Percentiles rank a stretch among this genome's conserved stretches.
These are phyloP conservation scores for Rhea pennata DNA, from an alignment of 2,113 vertebrate genomes.

Conservation along the genomic window DNA sequence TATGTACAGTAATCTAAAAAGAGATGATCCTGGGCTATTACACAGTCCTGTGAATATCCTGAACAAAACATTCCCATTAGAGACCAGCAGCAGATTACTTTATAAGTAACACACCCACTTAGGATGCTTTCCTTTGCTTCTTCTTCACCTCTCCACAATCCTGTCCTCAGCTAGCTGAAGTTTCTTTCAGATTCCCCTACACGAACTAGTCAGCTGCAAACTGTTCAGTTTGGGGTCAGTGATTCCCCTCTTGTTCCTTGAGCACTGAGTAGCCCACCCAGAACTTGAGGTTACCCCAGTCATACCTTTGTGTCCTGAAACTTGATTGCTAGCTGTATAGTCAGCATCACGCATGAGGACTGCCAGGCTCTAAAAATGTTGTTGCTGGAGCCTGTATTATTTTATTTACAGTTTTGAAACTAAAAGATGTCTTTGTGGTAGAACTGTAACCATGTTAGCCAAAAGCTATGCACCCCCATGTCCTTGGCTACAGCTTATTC, in stretches of 20 bases:
- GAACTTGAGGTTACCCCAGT: not conserved
- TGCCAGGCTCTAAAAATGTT: not conserved
- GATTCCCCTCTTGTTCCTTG: not conserved
- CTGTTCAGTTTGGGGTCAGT: not conserved
- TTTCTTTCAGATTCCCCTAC: not conserved
- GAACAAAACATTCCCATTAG: not conserved
- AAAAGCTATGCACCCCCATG: not conserved
- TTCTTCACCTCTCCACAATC: not conserved
- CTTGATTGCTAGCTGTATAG: not conserved
- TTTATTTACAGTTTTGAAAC: not conserved
- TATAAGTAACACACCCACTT: rapidly evolving
- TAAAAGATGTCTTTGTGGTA: not conserved
- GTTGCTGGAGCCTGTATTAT: not conserved
- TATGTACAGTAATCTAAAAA: not conserved
- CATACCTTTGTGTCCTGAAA: not conserved
- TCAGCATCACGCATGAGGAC: not conserved
- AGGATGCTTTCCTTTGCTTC: not conserved
- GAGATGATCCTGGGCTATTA: not conserved
- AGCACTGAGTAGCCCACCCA: not conserved
- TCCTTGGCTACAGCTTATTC: not conserved
- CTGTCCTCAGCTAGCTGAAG: not conserved
- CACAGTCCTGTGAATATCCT: not conserved
- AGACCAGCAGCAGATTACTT: not conserved
- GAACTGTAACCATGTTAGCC: not conserved
- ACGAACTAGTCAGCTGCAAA: not conserved